A percentile compares a stretch with the other conserved stretches of the same genome.
phyloP scores from a whole-genome alignment of 2,113 vertebrate genomes.

The Suricata suricatta region DNA sequence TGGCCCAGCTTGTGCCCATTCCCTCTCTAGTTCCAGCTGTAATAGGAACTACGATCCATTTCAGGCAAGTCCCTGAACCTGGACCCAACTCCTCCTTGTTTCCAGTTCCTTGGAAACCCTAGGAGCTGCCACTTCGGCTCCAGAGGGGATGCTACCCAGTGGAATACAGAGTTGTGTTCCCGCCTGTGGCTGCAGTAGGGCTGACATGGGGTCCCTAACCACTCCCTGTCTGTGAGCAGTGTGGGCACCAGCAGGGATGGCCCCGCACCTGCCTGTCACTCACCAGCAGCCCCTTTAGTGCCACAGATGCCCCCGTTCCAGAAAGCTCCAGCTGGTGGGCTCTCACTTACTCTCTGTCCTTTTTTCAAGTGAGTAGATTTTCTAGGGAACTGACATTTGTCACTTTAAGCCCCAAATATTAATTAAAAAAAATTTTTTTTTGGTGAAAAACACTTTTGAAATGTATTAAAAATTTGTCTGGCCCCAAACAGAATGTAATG shows the following conservation, averaged over 20 bases:
- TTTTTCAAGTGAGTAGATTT: neutral
- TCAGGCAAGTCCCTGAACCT: neutral
- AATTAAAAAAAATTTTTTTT: neutral
- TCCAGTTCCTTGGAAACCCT: neutral
- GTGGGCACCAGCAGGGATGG: accelerated
- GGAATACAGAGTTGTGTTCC: neutral
- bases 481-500: neutral
- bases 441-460: neutral
- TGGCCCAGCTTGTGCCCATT: neutral
- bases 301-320: accelerated
- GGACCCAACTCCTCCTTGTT: too few species aligned
- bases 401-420: neutral
- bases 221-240: accelerated
- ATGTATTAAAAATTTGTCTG: neutral
- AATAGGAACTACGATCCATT: neutral
- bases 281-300: neutral
- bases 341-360: neutral
- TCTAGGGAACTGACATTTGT: neutral
- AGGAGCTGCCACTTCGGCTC: too few species aligned
- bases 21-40: neutral
- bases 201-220: neutral
- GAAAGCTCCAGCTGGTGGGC: neutral
- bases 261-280: accelerated
- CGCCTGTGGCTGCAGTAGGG: neutral
- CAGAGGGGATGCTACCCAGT: neutral